Evolutionary conservation across 2,797 vertebrate species (phyloP).

Genomic region (Myotis vivesi): DNA sequence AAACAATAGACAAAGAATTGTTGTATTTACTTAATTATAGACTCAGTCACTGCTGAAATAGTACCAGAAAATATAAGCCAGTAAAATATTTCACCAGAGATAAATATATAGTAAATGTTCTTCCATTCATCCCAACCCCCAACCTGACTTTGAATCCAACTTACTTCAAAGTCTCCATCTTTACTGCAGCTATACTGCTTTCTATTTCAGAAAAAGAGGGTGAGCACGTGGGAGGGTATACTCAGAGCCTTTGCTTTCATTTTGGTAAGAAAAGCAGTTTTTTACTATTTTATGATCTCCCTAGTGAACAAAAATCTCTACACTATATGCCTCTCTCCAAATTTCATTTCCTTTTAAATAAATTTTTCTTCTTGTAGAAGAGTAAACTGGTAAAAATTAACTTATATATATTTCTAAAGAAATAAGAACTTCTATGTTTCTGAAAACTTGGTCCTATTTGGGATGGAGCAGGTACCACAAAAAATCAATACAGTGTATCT

Average conservation of each 20-base stretch:
- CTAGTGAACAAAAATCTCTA: not conserved
- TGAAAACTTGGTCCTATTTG: not conserved
- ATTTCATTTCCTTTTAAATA: slow-evolving; percentile 42
- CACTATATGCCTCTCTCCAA: not conserved
- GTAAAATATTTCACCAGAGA: not conserved
- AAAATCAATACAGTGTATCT: not conserved
- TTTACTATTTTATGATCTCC: slow-evolving; percentile 21
- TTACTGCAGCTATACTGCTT: not conserved
- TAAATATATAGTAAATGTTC: not conserved
- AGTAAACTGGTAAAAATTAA: slow-evolving; percentile 14
- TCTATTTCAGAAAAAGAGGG: not conserved
- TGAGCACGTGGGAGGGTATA: not conserved
- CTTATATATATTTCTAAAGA: not conserved
- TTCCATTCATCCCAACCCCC: not conserved
- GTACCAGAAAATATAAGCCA: not conserved
- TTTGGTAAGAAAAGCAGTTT: slow-evolving; percentile 18
- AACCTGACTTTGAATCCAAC: not conserved
- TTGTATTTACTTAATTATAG: not conserved
- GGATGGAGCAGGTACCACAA: not conserved
- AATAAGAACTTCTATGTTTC: not conserved
- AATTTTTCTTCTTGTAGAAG: not conserved
- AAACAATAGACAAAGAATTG: not conserved
- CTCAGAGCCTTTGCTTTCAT: not conserved
- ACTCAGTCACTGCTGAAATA: not conserved
- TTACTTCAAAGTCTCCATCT: not conserved